Conservation (phyloP, 2,113 vertebrate species). For the Mixornis gularis region DNA sequence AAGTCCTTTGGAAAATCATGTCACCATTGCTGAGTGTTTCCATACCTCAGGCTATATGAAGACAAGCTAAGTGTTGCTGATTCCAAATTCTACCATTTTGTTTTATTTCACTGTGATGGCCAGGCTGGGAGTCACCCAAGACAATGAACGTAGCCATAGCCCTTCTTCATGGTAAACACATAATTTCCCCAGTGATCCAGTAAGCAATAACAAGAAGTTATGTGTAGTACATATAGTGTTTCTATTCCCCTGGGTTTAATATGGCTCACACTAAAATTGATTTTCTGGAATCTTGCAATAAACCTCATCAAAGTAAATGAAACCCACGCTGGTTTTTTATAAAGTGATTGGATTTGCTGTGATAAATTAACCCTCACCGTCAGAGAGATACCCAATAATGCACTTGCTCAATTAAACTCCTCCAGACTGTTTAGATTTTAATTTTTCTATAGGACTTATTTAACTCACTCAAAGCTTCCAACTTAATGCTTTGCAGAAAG, state of each 20-base stretch:
- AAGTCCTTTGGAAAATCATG: constrained; percentile 39
- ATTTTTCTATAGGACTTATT: constrained; percentile 47
- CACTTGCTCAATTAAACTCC: constrained; percentile 54
- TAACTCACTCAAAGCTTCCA: constrained; percentile 33
- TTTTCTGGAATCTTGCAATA: constrained; percentile 78
- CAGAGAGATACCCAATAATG: constrained; percentile 50
- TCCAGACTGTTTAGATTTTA: constrained; percentile 54
- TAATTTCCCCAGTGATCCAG: constrained; percentile 76
- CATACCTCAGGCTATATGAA: constrained; percentile 28
- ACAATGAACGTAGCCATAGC: constrained; percentile 67
- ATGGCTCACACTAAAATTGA: constrained; percentile 76
- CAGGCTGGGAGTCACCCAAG: constrained; percentile 62
- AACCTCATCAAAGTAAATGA: constrained; percentile 78
- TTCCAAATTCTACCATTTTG: constrained; percentile 54
- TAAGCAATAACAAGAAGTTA: constrained; percentile 78
- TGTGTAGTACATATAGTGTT: constrained; percentile 71
- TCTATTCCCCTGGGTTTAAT: constrained; percentile 75
- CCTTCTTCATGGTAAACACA: constrained; percentile 69
- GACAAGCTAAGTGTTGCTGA: constrained; percentile 26
- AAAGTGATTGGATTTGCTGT: constrained; percentile 70
- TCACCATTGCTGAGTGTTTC: not conserved
- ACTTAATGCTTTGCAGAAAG: not conserved
- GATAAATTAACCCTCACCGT: constrained; percentile 70
- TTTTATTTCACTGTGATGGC: constrained; percentile 61
- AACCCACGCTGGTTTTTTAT: constrained; percentile 70